A percentile compares a stretch with the other conserved stretches of the same genome.
These are phyloP conservation scores for Galaxias olidus DNA, from an alignment of 2,797 vertebrate genomes.

Conservation along the genomic window DNA sequence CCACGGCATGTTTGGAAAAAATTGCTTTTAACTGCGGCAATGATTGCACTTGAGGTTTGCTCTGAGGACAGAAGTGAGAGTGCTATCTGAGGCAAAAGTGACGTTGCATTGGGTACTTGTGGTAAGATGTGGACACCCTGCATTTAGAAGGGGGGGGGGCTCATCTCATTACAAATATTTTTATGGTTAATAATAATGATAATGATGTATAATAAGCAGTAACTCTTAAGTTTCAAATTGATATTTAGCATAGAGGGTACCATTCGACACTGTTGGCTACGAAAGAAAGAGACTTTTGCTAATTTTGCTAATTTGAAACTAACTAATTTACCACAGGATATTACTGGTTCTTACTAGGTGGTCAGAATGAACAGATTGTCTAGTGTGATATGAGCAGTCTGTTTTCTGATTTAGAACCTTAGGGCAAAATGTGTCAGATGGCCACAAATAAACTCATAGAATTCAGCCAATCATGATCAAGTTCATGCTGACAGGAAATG, in stretches of 20 bases:
- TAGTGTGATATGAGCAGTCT: slow-evolving; percentile 14
- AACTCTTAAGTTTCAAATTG: slow-evolving; percentile 9
- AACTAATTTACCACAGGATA: slow-evolving; percentile 12
- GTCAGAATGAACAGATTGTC: slow-evolving; percentile 4
- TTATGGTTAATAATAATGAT: slow-evolving; percentile 20
- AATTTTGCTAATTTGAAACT: slow-evolving; percentile 15
- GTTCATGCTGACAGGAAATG: neutral
- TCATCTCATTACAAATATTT: slow-evolving; percentile 29
- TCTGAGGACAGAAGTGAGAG: neutral
- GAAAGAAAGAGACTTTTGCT: too few species aligned
- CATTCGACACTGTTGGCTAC: neutral
- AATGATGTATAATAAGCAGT: slow-evolving; percentile 21
- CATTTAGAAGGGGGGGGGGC: neutral
- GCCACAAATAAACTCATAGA: neutral
- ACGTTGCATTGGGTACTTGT: too few species aligned
- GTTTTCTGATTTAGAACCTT: neutral
- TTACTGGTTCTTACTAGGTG: slow-evolving; percentile 8
- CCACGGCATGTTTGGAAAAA: too few species aligned
- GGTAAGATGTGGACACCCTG: too few species aligned
- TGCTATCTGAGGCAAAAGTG: neutral
- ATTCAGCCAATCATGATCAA: neutral
- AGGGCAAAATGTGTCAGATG: neutral
- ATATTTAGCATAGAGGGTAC: slow-evolving; percentile 12
- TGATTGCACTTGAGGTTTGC: slow-evolving; percentile 19
- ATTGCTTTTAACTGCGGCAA: slow-evolving; percentile 18